Percentiles rank a stretch among this genome's conserved stretches.
These are phyloP conservation scores for Sycobia sp. DNA, from an alignment of 1,140 invertebrate genomes.

Conservation along the genomic window DNA sequence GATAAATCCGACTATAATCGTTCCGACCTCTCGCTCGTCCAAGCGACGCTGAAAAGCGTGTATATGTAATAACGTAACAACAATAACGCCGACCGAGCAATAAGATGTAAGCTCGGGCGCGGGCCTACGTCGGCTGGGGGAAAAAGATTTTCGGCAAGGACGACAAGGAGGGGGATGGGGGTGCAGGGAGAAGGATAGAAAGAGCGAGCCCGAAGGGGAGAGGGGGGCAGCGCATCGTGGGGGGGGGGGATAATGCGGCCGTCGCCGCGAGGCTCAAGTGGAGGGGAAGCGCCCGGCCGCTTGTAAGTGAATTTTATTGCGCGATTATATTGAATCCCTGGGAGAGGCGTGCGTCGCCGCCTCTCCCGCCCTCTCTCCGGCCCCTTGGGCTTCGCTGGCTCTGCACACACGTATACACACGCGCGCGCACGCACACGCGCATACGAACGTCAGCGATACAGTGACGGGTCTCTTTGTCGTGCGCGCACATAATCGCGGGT, in stretches of 20 bases:
- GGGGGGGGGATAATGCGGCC: background rate
- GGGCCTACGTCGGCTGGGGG: background rate
- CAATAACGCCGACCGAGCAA: background rate
- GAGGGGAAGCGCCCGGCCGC: constrained; percentile 9
- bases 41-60: too few species aligned
- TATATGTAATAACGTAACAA: too few species aligned
- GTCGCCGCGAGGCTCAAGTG: constrained; percentile 24
- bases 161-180: too few species aligned
- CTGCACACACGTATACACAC: background rate
- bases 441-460: background rate
- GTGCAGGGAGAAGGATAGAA: too few species aligned
- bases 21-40: too few species aligned
- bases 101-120: background rate
- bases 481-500: too few species aligned
- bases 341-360: constrained; percentile 43
- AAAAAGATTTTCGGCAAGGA: too few species aligned
- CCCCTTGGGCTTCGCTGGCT: constrained; percentile 5
- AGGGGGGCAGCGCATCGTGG: too few species aligned
- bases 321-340: constrained; percentile 58
- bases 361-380: constrained; percentile 30
- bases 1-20: too few species aligned
- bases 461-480: too few species aligned
- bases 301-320: constrained; percentile 58
- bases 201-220: too few species aligned
- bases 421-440: background rate